These are phyloP conservation scores for Hartigia nigra DNA, from an alignment of 2,888 invertebrate genomes.

Conservation along the genomic window DNA sequence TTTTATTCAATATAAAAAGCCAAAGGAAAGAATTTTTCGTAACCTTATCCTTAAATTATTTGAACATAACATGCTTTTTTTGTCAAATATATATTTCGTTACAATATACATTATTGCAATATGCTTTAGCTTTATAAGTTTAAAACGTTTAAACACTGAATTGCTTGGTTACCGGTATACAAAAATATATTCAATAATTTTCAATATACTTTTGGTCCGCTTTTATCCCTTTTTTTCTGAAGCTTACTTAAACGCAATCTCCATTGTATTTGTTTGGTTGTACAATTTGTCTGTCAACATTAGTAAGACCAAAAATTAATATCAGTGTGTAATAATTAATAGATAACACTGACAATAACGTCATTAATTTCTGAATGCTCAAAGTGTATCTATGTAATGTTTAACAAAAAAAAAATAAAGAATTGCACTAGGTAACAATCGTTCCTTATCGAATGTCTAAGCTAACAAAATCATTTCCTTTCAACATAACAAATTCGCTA, in stretches of 20 bases:
- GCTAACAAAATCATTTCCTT: neutral
- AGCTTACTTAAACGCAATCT: neutral
- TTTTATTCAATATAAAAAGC: neutral
- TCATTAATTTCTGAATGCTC: neutral
- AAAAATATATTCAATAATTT: neutral
- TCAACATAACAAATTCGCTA: neutral
- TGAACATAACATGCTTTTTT: neutral
- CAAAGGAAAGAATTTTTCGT: neutral
- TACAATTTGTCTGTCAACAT: neutral
- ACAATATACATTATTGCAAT: neutral
- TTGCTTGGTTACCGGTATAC: neutral
- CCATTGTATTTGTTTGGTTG: neutral
- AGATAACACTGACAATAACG: neutral
- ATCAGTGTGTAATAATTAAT: neutral
- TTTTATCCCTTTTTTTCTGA: neutral
- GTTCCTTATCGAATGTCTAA: neutral
- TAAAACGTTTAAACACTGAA: neutral
- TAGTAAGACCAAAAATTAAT: neutral
- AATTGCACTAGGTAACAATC: neutral
- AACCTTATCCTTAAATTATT: no score
- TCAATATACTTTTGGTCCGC: neutral
- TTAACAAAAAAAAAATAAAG: neutral
- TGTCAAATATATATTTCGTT: neutral
- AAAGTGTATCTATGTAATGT: neutral
- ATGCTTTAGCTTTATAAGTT: neutral